Percentiles rank a stretch among this genome's conserved stretches.
Evolutionary conservation across 2,888 invertebrate genomes (phyloP).

Genomic region (Toxonevra muliebris): DNA sequence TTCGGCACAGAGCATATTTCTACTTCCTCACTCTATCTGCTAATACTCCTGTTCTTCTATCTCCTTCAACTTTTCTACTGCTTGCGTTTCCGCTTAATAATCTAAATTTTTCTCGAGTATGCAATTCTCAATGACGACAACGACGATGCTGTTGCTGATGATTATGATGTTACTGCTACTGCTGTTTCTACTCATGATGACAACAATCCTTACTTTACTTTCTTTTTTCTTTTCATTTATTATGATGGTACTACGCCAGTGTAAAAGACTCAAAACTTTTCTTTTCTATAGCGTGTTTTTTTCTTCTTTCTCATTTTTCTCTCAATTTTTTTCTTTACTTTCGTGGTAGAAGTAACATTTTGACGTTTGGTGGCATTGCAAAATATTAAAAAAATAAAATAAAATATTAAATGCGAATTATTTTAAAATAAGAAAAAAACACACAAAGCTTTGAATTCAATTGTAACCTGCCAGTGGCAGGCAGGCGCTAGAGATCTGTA

Average conservation of each 20-base stretch:
- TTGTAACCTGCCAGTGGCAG: slow-evolving; percentile 10
- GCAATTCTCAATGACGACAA: slow-evolving; percentile 9
- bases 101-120: slow-evolving; percentile 26
- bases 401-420: slow-evolving; percentile 12
- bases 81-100: slow-evolving; percentile 23
- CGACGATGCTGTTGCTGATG: no score
- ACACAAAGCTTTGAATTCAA: neutral
- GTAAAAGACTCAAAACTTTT: neutral
- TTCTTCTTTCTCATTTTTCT: neutral
- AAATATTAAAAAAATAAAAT: neutral
- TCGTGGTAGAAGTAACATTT: neutral
- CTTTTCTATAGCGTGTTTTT: neutral
- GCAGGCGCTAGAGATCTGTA: neutral
- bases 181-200: neutral
- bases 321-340: neutral
- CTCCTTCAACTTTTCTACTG: neutral
- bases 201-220: slow-evolving; percentile 12
- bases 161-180: no score
- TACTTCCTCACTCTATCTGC: no score
- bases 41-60: neutral
- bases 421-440: neutral
- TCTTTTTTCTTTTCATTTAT: neutral
- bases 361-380: slow-evolving; percentile 2
- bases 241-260: neutral
- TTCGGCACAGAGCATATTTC: no score